A percentile compares a stretch with the other conserved stretches of the same genome.
Conservation (phyloP, 2,888 invertebrate species). For the Tortricodes alternella region DNA sequence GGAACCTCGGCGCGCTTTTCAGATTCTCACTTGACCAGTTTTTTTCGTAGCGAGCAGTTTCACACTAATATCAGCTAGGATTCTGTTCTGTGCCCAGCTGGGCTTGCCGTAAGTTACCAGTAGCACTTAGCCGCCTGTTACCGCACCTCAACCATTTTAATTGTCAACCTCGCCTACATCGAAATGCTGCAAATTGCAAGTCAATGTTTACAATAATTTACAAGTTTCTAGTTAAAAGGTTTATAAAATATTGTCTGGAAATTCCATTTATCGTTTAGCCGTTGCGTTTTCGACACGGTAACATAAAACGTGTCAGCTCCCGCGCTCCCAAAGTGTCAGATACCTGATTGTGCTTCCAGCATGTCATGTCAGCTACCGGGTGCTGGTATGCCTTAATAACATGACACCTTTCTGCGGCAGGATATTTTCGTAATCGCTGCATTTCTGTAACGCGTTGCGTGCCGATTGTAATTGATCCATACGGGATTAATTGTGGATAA, state of each 20-base stretch:
- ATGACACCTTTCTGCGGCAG: conserved; percentile 11
- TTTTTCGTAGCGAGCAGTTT: too few species aligned
- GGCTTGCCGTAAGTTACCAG: neutral
- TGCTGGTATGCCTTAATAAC: conserved; percentile 3
- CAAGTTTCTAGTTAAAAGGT: conserved; percentile 12
- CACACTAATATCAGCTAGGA: too few species aligned
- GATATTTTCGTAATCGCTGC: conserved; percentile 20
- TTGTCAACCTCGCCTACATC: conserved; percentile 9
- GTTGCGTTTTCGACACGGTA: neutral
- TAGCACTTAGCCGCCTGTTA: conserved; percentile 13
- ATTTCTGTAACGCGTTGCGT: conserved; percentile 9
- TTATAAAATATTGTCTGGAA: conserved; percentile 10
- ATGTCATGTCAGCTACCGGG: neutral
- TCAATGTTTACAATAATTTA: conserved; percentile 14
- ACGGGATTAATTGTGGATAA: conserved; percentile 22
- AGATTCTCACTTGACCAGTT: too few species aligned
- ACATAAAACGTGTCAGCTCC: conserved; percentile 10
- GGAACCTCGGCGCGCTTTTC: too few species aligned
- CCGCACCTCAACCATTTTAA: conserved; percentile 2
- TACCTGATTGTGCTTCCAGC: neutral
- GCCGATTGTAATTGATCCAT: conserved; percentile 17
- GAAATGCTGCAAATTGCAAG: conserved; percentile 12
- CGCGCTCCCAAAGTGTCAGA: conserved; percentile 1
- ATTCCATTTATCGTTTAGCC: neutral
- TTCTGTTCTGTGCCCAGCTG: too few species aligned